Conservation (phyloP, 2,113 vertebrate genomes). For the Rhabdomys dilectus region DNA sequence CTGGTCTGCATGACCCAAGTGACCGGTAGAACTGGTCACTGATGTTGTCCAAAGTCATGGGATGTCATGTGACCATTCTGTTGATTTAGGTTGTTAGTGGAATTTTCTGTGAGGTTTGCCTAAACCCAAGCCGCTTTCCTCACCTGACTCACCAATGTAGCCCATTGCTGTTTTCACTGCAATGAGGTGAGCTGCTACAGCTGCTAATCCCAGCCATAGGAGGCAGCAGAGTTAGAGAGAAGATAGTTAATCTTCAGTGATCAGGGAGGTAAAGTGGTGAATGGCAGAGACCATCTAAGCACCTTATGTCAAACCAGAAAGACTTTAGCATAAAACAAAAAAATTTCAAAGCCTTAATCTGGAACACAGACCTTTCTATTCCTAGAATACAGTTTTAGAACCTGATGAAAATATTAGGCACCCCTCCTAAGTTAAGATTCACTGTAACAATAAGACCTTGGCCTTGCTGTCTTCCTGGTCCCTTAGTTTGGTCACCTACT, state of each 20-base stretch:
- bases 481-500: background rate
- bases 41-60: background rate
- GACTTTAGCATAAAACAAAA: background rate
- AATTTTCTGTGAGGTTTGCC: background rate
- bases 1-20: background rate
- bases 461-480: background rate
- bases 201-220: background rate
- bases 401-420: background rate
- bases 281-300: background rate
- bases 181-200: background rate
- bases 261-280: background rate
- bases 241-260: background rate
- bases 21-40: rapidly evolving
- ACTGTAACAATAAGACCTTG: rapidly evolving
- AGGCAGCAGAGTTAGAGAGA: too few species aligned
- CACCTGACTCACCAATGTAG: background rate
- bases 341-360: background rate
- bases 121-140: background rate
- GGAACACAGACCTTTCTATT: background rate
- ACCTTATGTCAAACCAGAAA: background rate
- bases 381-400: background rate
- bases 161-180: background rate
- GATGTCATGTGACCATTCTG: background rate
- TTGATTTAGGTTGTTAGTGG: background rate
- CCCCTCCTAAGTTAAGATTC: background rate